Conservation (phyloP, 2,113 vertebrate species). For the Pseudopodoces humilis region DNA sequence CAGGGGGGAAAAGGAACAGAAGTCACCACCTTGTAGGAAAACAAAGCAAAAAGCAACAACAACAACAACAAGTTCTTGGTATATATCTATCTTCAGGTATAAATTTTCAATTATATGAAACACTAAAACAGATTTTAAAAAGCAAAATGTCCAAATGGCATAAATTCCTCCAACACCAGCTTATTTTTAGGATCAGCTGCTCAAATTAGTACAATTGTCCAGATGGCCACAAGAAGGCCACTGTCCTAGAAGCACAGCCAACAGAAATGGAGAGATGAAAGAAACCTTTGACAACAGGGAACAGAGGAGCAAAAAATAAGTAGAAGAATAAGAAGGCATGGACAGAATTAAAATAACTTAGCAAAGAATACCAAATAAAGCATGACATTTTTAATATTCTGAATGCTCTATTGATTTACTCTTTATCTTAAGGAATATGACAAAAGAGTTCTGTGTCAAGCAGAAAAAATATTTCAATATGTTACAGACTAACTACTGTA, state of each 20-base stretch:
- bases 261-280: neutral
- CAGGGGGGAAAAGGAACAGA: conserved; percentile 32
- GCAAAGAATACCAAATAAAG: neutral
- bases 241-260: neutral
- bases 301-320: neutral
- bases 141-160: neutral
- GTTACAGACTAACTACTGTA: neutral
- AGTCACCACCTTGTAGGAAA: neutral
- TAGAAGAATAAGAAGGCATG: neutral
- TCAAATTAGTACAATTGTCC: neutral
- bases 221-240: neutral
- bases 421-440: neutral
- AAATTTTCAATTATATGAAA: neutral
- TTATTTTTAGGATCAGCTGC: neutral
- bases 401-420: neutral
- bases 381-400: neutral
- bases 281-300: neutral
- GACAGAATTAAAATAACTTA: neutral
- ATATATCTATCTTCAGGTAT: neutral
- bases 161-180: neutral
- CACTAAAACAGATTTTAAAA: neutral
- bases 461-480: neutral
- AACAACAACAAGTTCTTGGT: rapidly evolving
- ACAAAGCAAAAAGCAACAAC: neutral
- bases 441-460: neutral